Evolutionary conservation across 1,140 invertebrate species (phyloP), one percentile per base, ranked within the genome.

Genomic region (Hydropsyche tenuis): DNA sequence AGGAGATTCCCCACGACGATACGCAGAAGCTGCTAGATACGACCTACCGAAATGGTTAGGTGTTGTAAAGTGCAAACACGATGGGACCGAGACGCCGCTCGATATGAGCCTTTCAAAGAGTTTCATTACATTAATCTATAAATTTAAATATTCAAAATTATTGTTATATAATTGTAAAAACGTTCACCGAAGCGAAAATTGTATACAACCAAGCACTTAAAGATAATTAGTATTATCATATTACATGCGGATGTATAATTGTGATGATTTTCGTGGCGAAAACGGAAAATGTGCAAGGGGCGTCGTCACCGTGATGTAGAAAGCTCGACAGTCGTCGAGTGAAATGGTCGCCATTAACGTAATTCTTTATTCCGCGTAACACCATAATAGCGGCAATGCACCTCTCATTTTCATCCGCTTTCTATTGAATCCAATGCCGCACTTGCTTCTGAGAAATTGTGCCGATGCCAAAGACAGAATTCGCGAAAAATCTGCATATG

Each of bases 341-440:
- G 56, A 60, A 60, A 60, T 60, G 56, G 23, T 25, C 56, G 22
- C 23, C 22, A n/a, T 37, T 9, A 60, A 60, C 23, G 56, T 60
- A 23, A 60, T 60, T 60, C 56, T 60, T 60, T 60, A 60, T 60
- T 60, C 56, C 23, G 56, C 56, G 23, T 60, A 60, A 60, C 56
- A 27, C 56, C 56, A 60, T 25, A 60, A 25, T 25, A 43, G 12
- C 12, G 12, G 20, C n/a, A 2, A 3, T 25, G 56, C 5, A 12
- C 56, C 56, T 60, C 56, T 60, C 56, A 60, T 60, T 60, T 60
- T 60, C 56, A 60, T 60, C 23, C 1, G 56, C 56, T 60, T 60
- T 60, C 56, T 23, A 60, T 37, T 9, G 30, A 37, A 37, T 9
- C 30, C n/a, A n/a, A 37, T 9, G 30, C 9, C 30, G 30, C 3